Percentiles rank a stretch among this genome's conserved stretches.
These are phyloP conservation scores for Actenoides hombroni DNA, from an alignment of 2,113 vertebrate genomes.

Conservation along the genomic window DNA sequence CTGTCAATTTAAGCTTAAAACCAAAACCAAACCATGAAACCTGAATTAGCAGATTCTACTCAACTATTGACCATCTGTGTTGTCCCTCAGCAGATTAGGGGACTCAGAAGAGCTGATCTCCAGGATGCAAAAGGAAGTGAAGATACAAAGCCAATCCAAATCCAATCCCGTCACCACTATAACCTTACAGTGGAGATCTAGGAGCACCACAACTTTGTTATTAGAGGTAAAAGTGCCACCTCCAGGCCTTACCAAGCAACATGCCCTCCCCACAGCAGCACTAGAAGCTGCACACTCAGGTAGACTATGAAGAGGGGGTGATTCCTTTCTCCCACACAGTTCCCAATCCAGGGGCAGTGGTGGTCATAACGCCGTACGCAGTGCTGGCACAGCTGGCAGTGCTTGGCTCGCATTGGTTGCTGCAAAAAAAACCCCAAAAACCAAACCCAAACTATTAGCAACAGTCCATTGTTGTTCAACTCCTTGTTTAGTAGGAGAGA, in stretches of 20 bases:
- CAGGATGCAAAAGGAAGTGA: not conserved
- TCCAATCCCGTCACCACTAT: not conserved
- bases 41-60: not conserved
- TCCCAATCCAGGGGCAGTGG: constrained; percentile 96
- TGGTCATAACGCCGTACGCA: constrained; percentile 93
- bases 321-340: constrained; percentile 92
- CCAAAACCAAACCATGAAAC: not conserved
- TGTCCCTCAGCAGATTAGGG: not conserved
- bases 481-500: not conserved
- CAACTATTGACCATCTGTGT: not conserved
- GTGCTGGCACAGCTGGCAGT: constrained; percentile 88
- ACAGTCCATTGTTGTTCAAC: not conserved
- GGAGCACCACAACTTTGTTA: not conserved
- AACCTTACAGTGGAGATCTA: not conserved
- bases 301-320: constrained; percentile 90
- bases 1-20: not conserved
- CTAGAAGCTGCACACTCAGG: constrained; percentile 83
- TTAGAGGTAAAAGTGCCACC: not conserved
- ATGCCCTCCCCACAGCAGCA: constrained; percentile 86
- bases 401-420: constrained; percentile 92
- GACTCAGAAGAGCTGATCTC: not conserved
- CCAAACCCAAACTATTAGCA: not conserved
- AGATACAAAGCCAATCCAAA: not conserved
- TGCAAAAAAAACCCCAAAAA: constrained; percentile 47
- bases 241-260: constrained; percentile 84